phyloP scores from a whole-genome alignment of 1,140 invertebrate genomes.

The Euglossa dilemma region DNA sequence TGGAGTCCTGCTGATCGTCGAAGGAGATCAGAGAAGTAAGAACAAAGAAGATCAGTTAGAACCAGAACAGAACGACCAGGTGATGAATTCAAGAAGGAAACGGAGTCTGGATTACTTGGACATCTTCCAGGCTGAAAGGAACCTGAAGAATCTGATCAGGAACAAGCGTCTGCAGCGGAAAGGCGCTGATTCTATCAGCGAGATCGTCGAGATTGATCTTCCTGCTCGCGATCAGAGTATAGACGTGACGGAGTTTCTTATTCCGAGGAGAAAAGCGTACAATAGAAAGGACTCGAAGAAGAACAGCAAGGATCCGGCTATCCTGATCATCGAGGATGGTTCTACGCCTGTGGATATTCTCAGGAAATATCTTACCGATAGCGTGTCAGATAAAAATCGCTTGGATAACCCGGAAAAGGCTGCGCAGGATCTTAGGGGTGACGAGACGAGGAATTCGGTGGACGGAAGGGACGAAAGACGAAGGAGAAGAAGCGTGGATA shows the following conservation, averaged over 20 bases:
- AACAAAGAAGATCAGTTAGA: not conserved
- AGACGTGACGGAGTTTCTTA: conserved; percentile 55
- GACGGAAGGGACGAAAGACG: conserved; percentile 63
- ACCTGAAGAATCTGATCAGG: conserved; percentile 40
- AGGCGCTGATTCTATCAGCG: conserved; percentile 72
- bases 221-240: conserved; percentile 49
- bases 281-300: not conserved
- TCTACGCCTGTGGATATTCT: not conserved
- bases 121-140: conserved; percentile 42
- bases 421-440: not conserved
- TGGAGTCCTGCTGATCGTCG: not conserved
- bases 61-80: not conserved
- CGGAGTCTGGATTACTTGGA: conserved; percentile 63
- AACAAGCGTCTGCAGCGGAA: conserved; percentile 66
- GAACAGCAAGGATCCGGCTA: conserved; percentile 12
- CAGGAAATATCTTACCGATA: not conserved
- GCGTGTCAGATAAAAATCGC: not conserved
- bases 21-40: not conserved
- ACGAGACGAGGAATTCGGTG: conserved; percentile 45
- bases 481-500: conserved; percentile 75
- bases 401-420: conserved; percentile 14
- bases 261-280: conserved; percentile 29
- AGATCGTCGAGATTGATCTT: conserved; percentile 77
- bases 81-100: conserved; percentile 35
- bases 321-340: conserved; percentile 58